These are phyloP conservation scores for Formica exsecta DNA, from an alignment of 1,140 invertebrate species.

Conservation along the genomic window DNA sequence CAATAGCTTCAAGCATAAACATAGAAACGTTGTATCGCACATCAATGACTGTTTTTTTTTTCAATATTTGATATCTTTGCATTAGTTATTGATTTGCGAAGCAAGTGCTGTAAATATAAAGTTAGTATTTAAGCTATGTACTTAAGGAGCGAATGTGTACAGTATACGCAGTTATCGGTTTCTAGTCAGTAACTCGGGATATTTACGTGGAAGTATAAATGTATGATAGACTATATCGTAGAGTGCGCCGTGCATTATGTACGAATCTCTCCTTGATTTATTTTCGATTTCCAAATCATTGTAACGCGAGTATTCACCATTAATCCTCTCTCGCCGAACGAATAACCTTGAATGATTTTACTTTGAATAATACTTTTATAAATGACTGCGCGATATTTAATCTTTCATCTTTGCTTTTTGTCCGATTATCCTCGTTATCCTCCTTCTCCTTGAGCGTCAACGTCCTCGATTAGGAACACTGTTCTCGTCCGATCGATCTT, in stretches of 20 bases:
- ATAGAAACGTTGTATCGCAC: no score
- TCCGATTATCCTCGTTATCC: neutral
- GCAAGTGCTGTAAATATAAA: neutral
- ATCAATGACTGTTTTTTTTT: neutral
- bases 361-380: neutral
- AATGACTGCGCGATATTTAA: neutral
- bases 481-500: neutral
- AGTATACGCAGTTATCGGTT: neutral
- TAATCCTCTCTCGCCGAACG: neutral
- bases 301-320: neutral
- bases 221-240: neutral
- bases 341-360: neutral
- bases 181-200: neutral
- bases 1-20: no score
- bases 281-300: constrained; percentile 48
- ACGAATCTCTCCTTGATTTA: constrained; percentile 34
- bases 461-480: neutral
- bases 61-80: neutral
- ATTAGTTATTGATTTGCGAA: neutral
- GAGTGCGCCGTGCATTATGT: neutral
- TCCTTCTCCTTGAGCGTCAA: neutral
- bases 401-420: neutral
- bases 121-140: neutral
- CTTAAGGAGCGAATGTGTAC: constrained; percentile 2
- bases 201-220: constrained; percentile 16